Evolutionary conservation across 2,797 vertebrate genomes (phyloP).

Genomic region (Crotalus adamanteus): DNA sequence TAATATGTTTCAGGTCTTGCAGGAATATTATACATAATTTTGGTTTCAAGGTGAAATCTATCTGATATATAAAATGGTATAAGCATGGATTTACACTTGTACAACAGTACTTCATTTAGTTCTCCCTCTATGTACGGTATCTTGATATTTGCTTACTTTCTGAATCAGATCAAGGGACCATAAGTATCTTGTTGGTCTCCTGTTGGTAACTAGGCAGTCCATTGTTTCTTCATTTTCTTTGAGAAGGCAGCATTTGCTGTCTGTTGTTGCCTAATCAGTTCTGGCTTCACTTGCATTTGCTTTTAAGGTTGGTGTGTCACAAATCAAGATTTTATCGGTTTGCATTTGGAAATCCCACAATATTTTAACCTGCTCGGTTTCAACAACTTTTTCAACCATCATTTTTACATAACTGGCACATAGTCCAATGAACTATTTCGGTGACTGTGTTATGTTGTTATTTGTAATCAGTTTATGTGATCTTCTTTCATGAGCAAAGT

Average conservation of each 20-base stretch:
- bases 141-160: background rate
- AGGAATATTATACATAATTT: background rate
- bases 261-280: background rate
- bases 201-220: background rate
- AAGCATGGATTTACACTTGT: background rate
- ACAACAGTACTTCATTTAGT: background rate
- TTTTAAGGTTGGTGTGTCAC: background rate
- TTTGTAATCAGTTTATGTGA: background rate
- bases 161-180: background rate
- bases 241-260: background rate
- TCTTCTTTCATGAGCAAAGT: background rate
- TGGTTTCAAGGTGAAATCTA: background rate
- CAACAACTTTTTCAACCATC: background rate
- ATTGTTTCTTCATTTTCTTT: background rate
- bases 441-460: background rate
- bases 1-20: background rate
- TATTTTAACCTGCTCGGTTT: background rate
- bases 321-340: background rate
- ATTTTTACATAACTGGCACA: background rate
- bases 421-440: background rate
- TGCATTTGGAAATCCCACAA: background rate
- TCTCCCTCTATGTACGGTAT: background rate
- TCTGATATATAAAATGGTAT: background rate
- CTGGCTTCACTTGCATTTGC: background rate
- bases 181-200: background rate